A percentile compares a stretch with the other conserved stretches of the same genome.
These are phyloP conservation scores for Amblyteles armatorius DNA, from an alignment of 2,888 invertebrate species.

Conservation along the genomic window DNA sequence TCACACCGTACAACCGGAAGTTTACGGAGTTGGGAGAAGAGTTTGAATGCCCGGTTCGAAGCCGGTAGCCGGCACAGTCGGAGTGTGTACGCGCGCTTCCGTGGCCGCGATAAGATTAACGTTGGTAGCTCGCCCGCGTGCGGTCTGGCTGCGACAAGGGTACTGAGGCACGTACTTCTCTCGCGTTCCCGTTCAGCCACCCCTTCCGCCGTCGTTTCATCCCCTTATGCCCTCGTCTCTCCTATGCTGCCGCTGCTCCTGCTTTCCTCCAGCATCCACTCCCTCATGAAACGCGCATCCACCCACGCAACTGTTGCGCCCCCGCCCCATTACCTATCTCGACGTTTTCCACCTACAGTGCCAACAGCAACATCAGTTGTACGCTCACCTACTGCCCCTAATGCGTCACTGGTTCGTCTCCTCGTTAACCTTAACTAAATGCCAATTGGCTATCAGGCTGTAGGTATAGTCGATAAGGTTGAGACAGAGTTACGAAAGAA, in stretches of 20 bases:
- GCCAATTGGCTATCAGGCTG: slow-evolving; percentile 41
- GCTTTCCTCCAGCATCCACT: slow-evolving; percentile 67
- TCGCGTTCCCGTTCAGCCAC: slow-evolving; percentile 74
- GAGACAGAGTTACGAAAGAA: not conserved
- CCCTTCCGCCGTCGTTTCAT: slow-evolving; percentile 68
- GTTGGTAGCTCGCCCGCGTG: slow-evolving; percentile 54
- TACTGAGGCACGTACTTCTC: slow-evolving; percentile 78
- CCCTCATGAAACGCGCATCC: slow-evolving; percentile 81
- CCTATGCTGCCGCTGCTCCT: slow-evolving; percentile 7
- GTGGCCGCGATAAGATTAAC: slow-evolving; percentile 57
- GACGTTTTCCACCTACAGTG: slow-evolving; percentile 52
- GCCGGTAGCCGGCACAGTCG: slow-evolving; percentile 48
- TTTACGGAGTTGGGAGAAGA: slow-evolving; percentile 21
- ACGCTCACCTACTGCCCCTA: slow-evolving; percentile 24
- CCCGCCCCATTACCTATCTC: slow-evolving; percentile 74
- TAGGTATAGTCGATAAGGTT: not conserved
- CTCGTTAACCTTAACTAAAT: slow-evolving; percentile 62
- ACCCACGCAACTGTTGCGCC: slow-evolving; percentile 84
- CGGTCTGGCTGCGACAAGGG: slow-evolving; percentile 76
- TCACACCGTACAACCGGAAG: slow-evolving; percentile 15
- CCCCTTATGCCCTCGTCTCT: slow-evolving; percentile 62
- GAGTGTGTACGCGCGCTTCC: slow-evolving; percentile 32
- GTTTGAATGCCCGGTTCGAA: slow-evolving; percentile 51
- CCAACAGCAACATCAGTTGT: slow-evolving; percentile 26
- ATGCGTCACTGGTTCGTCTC: slow-evolving; percentile 50